Percentiles rank a stretch among this genome's conserved stretches.
phyloP scores from a whole-genome alignment of 2,888 invertebrate species.

The Acronicta aceris region DNA sequence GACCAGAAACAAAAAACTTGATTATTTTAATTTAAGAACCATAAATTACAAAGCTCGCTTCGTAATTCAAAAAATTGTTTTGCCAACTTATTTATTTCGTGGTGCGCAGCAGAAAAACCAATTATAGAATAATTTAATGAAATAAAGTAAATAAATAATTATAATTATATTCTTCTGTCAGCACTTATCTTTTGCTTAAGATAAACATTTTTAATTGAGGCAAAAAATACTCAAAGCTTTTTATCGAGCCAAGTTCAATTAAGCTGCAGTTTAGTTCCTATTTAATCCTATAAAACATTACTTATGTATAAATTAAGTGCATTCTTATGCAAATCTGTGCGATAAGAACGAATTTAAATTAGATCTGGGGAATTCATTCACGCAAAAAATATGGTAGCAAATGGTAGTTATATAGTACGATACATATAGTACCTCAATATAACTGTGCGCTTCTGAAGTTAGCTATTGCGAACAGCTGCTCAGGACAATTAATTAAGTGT shows the following conservation, averaged over 20 bases:
- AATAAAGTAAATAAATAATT: conserved; percentile 37
- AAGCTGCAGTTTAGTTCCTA: conserved; percentile 51
- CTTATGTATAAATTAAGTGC: conserved; percentile 54
- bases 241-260: conserved; percentile 49
- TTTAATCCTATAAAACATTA: conserved; percentile 55
- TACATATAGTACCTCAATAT: conserved; percentile 6
- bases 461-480: no score
- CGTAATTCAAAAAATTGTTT: conserved; percentile 41
- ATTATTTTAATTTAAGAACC: conserved; percentile 44
- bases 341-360: conserved; percentile 54
- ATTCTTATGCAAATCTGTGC: conserved; percentile 53
- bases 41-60: conserved; percentile 37
- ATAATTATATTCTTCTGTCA: conserved; percentile 20
- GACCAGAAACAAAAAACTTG: conserved; percentile 30
- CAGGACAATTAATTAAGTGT: no score
- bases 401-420: neutral
- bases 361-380: conserved; percentile 45
- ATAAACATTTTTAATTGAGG: conserved; percentile 38
- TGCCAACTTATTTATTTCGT: conserved; percentile 26
- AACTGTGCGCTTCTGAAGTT: no score
- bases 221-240: conserved; percentile 30
- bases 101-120: conserved; percentile 20
- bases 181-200: conserved; percentile 27
- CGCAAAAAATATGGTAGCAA: conserved; percentile 38
- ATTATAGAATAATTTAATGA: conserved; percentile 50